These are phyloP conservation scores for Perizoma flavofasciatum DNA, from an alignment of 2,888 invertebrate species.

Conservation along the genomic window DNA sequence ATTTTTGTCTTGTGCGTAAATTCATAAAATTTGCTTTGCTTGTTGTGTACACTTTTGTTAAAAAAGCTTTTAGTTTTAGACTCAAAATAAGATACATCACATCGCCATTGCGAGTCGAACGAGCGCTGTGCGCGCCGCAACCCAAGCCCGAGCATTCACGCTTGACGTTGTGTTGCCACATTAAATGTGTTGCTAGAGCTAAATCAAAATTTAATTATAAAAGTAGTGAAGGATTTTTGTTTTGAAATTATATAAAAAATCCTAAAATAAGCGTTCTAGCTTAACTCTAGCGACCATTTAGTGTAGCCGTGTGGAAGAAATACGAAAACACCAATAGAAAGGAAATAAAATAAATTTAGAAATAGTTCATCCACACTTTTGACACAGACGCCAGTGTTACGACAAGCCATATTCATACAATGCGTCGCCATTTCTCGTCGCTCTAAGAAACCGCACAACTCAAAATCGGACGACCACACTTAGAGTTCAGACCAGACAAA, in stretches of 20 bases:
- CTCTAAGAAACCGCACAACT: conserved; percentile 49
- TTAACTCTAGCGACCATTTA: conserved; percentile 26
- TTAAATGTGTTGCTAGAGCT: conserved; percentile 42
- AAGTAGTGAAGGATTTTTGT: neutral
- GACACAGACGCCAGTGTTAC: conserved; percentile 75
- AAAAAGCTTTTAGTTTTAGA: neutral
- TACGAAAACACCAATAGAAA: conserved; percentile 28
- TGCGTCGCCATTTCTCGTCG: conserved; percentile 57
- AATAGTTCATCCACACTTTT: conserved; percentile 18
- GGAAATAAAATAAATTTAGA: conserved; percentile 22
- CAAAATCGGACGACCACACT: conserved; percentile 49
- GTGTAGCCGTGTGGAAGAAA: conserved; percentile 27
- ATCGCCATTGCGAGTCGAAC: conserved; percentile 23
- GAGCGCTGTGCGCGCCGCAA: conserved; percentile 61
- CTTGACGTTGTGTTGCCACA: conserved; percentile 69
- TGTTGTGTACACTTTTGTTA: too few relatives aligned
- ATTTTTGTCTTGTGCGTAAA: too few relatives aligned
- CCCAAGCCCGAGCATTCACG: conserved; percentile 84
- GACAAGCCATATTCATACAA: conserved; percentile 82
- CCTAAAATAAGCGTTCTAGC: neutral
- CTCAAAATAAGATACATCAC: conserved; percentile 19
- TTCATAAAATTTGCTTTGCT: neutral
- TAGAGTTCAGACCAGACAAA: conserved; percentile 38
- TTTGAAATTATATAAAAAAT: neutral
- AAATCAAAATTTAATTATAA: neutral